phyloP scores from a whole-genome alignment of 2,888 invertebrate genomes.

The Lasioglossum oenotherae region DNA sequence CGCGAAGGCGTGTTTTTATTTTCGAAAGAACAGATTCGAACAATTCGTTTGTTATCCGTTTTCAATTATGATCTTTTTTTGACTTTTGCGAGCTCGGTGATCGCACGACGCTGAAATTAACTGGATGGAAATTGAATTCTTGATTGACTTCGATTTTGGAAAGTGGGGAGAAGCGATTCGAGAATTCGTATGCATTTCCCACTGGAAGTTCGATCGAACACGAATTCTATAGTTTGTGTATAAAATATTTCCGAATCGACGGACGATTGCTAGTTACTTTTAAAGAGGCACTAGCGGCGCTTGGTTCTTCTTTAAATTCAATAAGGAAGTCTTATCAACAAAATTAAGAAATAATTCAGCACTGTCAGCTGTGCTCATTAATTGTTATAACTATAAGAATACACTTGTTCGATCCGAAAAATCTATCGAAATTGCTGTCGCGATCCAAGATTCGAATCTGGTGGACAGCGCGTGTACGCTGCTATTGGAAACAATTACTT shows the following conservation, averaged over 20 bases:
- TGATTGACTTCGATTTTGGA: neutral
- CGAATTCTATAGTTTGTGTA: neutral
- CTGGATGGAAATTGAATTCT: conserved; percentile 13
- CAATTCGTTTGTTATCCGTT: neutral
- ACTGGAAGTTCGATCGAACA: no score
- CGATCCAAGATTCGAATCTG: neutral
- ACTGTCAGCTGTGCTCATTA: no score
- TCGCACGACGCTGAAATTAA: conserved; percentile 10
- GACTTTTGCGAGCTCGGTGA: neutral
- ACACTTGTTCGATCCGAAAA: neutral
- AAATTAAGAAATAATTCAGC: no score
- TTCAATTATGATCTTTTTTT: neutral
- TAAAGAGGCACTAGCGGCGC: neutral
- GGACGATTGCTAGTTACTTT: neutral
- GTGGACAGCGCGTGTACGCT: neutral
- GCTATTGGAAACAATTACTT: neutral
- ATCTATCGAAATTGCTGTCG: neutral
- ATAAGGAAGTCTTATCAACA: no score
- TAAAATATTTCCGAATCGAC: neutral
- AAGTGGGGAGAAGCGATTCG: neutral
- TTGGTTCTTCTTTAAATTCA: no score
- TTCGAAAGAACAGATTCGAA: neutral
- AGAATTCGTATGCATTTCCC: neutral
- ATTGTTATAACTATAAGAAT: no score
- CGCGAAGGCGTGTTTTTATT: neutral